These are phyloP conservation scores for Coregonus suidteri DNA, from an alignment of 2,797 vertebrate genomes.

Conservation along the genomic window DNA sequence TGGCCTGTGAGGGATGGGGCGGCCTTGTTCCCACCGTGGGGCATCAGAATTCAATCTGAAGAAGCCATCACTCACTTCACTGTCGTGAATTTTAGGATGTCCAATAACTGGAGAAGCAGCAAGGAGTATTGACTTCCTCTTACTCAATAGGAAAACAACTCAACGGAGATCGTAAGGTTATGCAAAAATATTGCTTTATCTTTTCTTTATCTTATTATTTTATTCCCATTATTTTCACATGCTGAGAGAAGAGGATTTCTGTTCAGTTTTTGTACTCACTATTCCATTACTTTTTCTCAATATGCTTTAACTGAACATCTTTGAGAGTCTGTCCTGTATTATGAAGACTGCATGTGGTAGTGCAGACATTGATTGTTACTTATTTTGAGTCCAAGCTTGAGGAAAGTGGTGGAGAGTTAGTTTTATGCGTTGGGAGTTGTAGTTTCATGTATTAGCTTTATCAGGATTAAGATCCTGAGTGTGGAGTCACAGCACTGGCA, in stretches of 20 bases:
- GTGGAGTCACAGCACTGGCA: constrained; percentile 25
- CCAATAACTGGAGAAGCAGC: constrained; percentile 51
- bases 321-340: background rate
- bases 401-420: background rate
- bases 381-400: background rate
- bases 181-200: too few species aligned
- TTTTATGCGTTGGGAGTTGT: constrained; percentile 2
- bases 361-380: background rate
- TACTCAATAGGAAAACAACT: constrained; percentile 42
- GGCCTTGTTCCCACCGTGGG: constrained; percentile 56
- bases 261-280: background rate
- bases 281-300: background rate
- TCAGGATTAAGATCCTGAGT: constrained; percentile 25
- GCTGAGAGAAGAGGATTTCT: background rate
- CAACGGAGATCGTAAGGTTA: constrained; percentile 29
- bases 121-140: constrained; percentile 52
- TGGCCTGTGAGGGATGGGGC: constrained; percentile 51
- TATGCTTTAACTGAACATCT: background rate
- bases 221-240: background rate
- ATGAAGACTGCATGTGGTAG: background rate
- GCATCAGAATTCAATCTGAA: constrained; percentile 61
- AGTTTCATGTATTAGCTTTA: constrained; percentile 34
- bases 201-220: background rate
- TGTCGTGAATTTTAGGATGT: constrained; percentile 58
- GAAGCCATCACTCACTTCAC: constrained; percentile 61